A percentile compares a stretch with the other conserved stretches of the same genome.
Evolutionary conservation across 2,888 invertebrate genomes (phyloP).

Genomic region (Liodrosophila aerea): DNA sequence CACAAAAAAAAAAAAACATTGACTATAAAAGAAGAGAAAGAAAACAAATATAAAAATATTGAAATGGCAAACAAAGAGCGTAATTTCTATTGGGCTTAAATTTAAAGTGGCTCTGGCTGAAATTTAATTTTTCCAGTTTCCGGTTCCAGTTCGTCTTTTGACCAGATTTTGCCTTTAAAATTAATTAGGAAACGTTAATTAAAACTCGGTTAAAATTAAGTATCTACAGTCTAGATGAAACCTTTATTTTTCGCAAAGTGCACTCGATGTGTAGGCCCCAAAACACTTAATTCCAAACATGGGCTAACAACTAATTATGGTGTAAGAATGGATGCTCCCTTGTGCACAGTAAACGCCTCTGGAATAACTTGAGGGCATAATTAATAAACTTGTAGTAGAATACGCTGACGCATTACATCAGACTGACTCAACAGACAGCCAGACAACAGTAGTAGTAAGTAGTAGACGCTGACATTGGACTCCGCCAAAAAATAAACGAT

Average conservation of each 20-base stretch:
- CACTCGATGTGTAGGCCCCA: slow-evolving; percentile 18
- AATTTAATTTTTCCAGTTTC: too few relatives aligned
- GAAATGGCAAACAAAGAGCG: slow-evolving; percentile 56
- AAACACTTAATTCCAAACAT: slow-evolving; percentile 43
- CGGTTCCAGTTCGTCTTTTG: too few relatives aligned
- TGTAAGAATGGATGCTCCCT: slow-evolving; percentile 30
- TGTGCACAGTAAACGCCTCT: slow-evolving; percentile 25
- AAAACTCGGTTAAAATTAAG: slow-evolving; percentile 14
- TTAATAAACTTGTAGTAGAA: slow-evolving; percentile 58
- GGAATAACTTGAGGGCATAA: slow-evolving; percentile 58
- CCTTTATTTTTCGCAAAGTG: slow-evolving; percentile 38
- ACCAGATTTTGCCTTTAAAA: neutral
- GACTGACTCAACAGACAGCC: slow-evolving; percentile 33
- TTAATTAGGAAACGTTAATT: slow-evolving; percentile 7
- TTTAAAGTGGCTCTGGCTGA: too few relatives aligned
- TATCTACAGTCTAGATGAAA: slow-evolving; percentile 16
- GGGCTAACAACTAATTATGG: slow-evolving; percentile 57
- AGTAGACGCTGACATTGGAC: neutral
- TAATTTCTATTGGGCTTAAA: slow-evolving; percentile 21
- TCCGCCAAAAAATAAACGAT: slow-evolving; percentile 36
- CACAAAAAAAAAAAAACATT: slow-evolving; percentile 39
- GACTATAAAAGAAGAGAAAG: too few relatives aligned
- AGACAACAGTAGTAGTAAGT: too few relatives aligned
- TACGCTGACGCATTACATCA: slow-evolving; percentile 51
- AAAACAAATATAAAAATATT: slow-evolving; percentile 55